Evolutionary conservation across 2,888 invertebrate genomes (phyloP), one percentile per base, ranked within the genome.

Genomic region (Chironomus tentans): DNA sequence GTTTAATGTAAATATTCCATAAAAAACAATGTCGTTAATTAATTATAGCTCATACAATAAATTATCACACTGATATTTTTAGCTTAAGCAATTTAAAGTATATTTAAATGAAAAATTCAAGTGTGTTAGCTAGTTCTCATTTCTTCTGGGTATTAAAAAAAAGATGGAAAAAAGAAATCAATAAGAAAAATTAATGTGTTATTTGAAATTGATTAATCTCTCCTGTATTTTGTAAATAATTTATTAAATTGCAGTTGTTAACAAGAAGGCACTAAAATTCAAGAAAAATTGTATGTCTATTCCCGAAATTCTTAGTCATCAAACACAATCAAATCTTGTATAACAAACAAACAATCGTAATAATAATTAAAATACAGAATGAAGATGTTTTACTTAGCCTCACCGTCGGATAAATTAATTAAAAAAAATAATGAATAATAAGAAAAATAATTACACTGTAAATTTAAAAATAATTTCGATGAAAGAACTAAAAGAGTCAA

Each of bases 401-500:
- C 65, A 65, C 21, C 22, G 65, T 65, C 22, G 65, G n/a, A 4
- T 22, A n/a, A 68, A 28, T 18, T 38, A 47, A 47, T 69, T 69
- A 46, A n/a, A 69, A 38, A 46, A 10, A 10, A 38, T 38, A 38
- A 38, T 38, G 4, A 38, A 38, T 38, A 13, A 12, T 68, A 68
- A 68, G 2, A 46, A 46, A 69, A 18, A 46, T 21, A 15, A 38
- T 46, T n/a, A 21, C 28, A 46, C 56, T 76, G 76, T 76, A 76
- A 68, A 76, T 76, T 76, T 48, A 22, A 68, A 68, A 76, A 68
- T 69, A 68, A 76, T 69, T 76, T 76, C 61, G 21, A 69, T 62
- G 38, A 62, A 46, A 69, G 62, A 76, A 76, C 76, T 76, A 76
- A 69, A 76, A 76, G 61, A 69, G 76, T 76, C 76, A 76, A 76